Evolutionary conservation across 2,113 vertebrate genomes (phyloP).

Genomic region (Limnothrissa miodon): DNA sequence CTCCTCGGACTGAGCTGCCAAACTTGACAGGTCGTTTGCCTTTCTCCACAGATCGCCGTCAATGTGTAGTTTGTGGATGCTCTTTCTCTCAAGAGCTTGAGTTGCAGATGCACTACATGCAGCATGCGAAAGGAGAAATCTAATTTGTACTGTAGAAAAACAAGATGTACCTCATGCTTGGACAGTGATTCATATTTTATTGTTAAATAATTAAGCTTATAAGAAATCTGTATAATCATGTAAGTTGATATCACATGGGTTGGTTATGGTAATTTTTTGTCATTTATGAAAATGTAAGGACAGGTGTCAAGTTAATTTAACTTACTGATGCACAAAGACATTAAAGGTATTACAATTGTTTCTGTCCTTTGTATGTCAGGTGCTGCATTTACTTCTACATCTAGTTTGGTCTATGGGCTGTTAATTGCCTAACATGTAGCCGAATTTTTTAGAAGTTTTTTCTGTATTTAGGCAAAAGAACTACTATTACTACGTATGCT

Average conservation of each 20-base stretch:
- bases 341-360: background rate
- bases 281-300: background rate
- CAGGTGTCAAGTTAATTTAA: background rate
- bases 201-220: slow-evolving; percentile 17
- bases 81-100: slow-evolving; percentile 71
- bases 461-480: too few relatives aligned
- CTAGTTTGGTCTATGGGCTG: background rate
- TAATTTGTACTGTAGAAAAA: slow-evolving; percentile 46
- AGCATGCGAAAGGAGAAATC: slow-evolving; percentile 74
- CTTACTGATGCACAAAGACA: background rate
- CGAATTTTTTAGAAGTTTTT: too few relatives aligned
- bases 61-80: slow-evolving; percentile 76
- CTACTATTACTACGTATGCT: too few relatives aligned
- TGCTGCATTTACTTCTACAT: slow-evolving; percentile 1
- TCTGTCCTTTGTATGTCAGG: background rate
- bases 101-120: slow-evolving; percentile 77
- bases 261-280: background rate
- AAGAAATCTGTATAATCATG: background rate
- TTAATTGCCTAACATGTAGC: background rate
- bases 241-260: background rate
- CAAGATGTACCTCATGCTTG: slow-evolving; percentile 17
- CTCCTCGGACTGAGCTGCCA: slow-evolving; percentile 58
- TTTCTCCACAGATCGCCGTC: slow-evolving; percentile 67
- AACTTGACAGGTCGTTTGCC: slow-evolving; percentile 65
- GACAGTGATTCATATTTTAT: slow-evolving; percentile 26